Conservation (phyloP, 2,113 vertebrate species). For the Gulo gulo region DNA sequence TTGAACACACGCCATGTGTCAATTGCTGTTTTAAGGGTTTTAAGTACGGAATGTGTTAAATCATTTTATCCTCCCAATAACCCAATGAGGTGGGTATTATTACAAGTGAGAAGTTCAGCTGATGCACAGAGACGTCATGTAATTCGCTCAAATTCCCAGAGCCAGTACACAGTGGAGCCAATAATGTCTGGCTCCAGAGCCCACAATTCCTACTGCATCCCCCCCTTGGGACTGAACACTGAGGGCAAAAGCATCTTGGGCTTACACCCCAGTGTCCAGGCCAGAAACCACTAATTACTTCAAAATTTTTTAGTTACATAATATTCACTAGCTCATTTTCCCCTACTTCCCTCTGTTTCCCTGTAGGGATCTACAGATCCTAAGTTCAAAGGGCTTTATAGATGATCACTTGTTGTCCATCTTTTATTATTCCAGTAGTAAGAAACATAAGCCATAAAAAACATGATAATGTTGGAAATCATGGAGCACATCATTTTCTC, state of each 20-base stretch:
- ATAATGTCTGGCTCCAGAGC: neutral
- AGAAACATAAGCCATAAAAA: neutral
- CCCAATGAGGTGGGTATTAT: neutral
- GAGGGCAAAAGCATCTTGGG: neutral
- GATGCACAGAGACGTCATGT: neutral
- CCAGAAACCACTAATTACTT: neutral
- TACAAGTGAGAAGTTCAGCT: neutral
- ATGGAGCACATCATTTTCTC: neutral
- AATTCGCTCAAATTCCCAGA: neutral
- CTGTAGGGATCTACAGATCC: neutral
- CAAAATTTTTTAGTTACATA: neutral
- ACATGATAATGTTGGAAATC: neutral
- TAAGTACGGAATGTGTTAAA: neutral
- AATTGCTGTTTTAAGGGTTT: neutral
- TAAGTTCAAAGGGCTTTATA: neutral
- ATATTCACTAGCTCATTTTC: neutral
- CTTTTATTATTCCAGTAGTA: neutral
- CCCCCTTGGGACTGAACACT: neutral
- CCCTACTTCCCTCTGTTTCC: neutral
- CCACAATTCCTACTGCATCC: neutral
- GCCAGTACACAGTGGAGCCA: neutral
- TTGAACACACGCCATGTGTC: neutral
- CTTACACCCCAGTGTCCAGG: neutral
- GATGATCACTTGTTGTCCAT: neutral
- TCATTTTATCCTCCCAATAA: neutral